phyloP scores from a whole-genome alignment of 2,113 vertebrate species.

The Pituophis catenifer region DNA sequence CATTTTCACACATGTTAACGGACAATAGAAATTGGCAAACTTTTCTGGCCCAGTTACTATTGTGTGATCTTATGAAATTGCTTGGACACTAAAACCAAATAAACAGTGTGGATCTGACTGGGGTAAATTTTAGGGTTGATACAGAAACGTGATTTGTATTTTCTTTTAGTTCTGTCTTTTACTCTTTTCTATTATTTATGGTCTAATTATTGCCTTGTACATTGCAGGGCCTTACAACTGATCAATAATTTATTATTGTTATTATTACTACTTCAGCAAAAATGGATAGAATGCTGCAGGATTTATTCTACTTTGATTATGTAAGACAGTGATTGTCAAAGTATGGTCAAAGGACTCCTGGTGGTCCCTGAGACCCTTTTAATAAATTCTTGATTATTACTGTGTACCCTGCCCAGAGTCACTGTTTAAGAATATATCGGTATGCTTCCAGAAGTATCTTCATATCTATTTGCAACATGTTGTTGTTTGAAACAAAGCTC shows the following conservation, averaged over 20 bases:
- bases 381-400: not conserved
- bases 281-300: not conserved
- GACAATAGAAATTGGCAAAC: not conserved
- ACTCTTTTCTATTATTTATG: not conserved
- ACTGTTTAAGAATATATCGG: not conserved
- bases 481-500: slow-evolving; percentile 26
- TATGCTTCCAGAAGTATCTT: not conserved
- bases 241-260: not conserved
- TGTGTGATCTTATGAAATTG: not conserved
- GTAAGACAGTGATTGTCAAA: not conserved
- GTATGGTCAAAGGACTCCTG: not conserved
- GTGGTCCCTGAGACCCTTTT: not conserved
- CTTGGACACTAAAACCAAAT: not conserved
- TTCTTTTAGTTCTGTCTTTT: not conserved
- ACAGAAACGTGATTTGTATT: not conserved
- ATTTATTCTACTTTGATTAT: not conserved
- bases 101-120: not conserved
- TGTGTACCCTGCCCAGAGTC: not conserved
- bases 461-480: slow-evolving; percentile 28
- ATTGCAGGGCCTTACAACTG: not conserved
- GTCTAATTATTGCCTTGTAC: not conserved
- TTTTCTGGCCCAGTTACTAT: not conserved
- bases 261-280: not conserved
- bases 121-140: not conserved
- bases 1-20: not conserved